phyloP scores from a whole-genome alignment of 2,888 invertebrate species.

The Electrophaes corylata region DNA sequence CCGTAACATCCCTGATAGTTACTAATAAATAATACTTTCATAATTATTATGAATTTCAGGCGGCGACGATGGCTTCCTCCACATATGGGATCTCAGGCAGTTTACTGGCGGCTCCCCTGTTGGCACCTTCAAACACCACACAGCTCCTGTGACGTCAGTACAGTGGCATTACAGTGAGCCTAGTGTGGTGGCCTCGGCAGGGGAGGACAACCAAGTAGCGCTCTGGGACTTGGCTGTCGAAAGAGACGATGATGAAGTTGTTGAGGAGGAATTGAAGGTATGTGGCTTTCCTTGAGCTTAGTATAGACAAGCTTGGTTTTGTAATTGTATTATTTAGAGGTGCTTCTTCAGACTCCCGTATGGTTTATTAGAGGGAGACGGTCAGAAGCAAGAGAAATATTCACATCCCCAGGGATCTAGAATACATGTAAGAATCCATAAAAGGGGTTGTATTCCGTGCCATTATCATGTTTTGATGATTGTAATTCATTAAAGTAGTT shows the following conservation, averaged over 20 bases:
- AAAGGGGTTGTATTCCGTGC: too few relatives aligned
- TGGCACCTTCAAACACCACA: conserved; percentile 98
- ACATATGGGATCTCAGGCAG: conserved; percentile 97
- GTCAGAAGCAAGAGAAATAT: too few relatives aligned
- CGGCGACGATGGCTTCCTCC: conserved; percentile 97
- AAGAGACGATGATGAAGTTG: conserved; percentile 86
- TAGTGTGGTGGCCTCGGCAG: conserved; percentile 96
- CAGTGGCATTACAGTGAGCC: conserved; percentile 98
- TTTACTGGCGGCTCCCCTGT: conserved; percentile 91
- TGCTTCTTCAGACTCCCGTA: too few relatives aligned
- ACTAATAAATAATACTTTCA: too few relatives aligned
- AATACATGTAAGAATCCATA: too few relatives aligned
- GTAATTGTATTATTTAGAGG: too few relatives aligned
- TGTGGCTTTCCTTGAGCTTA: not conserved
- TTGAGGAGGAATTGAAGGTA: conserved; percentile 82
- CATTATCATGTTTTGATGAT: too few relatives aligned
- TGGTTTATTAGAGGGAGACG: too few relatives aligned
- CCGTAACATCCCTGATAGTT: too few relatives aligned
- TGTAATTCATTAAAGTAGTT: too few relatives aligned
- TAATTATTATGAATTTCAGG: conserved; percentile 82
- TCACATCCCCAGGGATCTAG: too few relatives aligned
- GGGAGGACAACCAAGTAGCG: conserved; percentile 97
- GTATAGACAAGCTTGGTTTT: not conserved
- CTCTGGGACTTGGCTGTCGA: conserved; percentile 98
- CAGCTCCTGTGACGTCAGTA: conserved; percentile 95